Conservation (phyloP, 1,140 invertebrate genomes). For the Drosophila lacteicornis region DNA sequence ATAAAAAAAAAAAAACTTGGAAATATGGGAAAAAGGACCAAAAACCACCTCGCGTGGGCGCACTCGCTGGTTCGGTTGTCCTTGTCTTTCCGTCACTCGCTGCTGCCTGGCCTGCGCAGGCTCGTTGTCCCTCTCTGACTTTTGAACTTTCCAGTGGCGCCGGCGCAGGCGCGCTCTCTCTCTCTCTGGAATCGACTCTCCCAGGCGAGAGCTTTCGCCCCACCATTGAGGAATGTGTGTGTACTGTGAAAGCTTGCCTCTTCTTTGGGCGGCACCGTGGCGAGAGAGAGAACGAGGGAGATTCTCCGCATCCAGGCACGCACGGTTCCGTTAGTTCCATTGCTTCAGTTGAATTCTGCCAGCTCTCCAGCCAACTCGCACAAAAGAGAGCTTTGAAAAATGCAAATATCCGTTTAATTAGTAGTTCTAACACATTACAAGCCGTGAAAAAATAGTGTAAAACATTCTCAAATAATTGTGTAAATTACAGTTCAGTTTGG, state of each 20-base stretch:
- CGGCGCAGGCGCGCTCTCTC: constrained; percentile 9
- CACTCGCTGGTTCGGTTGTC: constrained; percentile 60
- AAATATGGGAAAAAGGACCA: constrained; percentile 24
- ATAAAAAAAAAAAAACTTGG: constrained; percentile 13
- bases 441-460: constrained; percentile 30
- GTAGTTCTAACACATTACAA: constrained; percentile 21
- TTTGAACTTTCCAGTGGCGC: constrained; percentile 40
- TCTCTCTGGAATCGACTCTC: not conserved
- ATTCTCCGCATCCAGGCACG: constrained; percentile 34
- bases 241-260: constrained; percentile 48
- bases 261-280: constrained; percentile 72
- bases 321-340: constrained; percentile 30
- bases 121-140: constrained; percentile 28
- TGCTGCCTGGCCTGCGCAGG: constrained; percentile 35
- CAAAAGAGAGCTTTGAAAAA: constrained; percentile 32
- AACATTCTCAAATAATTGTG: constrained; percentile 9
- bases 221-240: constrained; percentile 66
- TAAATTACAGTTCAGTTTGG: constrained; percentile 21
- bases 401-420: constrained; percentile 35
- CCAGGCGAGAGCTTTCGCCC: constrained; percentile 42
- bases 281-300: constrained; percentile 6
- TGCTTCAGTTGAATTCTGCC: constrained; percentile 42
- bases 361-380: constrained; percentile 50
- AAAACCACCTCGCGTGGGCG: constrained; percentile 42
- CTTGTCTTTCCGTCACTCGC: constrained; percentile 59